A percentile compares a stretch with the other conserved stretches of the same genome.
Conservation (phyloP, 2,888 invertebrate genomes). For the Sclerodermus sp. region DNA sequence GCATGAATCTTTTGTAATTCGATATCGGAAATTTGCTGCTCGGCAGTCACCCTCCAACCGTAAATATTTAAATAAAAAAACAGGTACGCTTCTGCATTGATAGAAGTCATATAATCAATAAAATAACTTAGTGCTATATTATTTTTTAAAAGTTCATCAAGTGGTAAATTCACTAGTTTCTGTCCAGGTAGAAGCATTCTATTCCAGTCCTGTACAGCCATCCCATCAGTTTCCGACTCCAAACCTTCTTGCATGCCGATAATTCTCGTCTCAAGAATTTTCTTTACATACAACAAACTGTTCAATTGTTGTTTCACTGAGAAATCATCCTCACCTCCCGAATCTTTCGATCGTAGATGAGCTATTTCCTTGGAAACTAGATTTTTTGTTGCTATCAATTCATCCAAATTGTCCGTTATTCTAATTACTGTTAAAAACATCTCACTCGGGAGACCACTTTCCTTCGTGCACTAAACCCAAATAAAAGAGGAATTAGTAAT, state of each 20-base stretch:
- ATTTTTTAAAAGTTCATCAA: constrained; percentile 76
- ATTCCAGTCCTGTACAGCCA: constrained; percentile 54
- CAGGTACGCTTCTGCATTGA: constrained; percentile 71
- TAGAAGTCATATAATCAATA: constrained; percentile 73
- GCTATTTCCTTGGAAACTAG: constrained; percentile 81
- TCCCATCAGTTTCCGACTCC: constrained; percentile 58
- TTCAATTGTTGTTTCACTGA: constrained; percentile 83
- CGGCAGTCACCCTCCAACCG: constrained; percentile 71
- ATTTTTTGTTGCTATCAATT: constrained; percentile 79
- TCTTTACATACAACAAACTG: constrained; percentile 78
- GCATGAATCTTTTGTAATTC: constrained; percentile 59
- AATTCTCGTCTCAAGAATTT: constrained; percentile 71
- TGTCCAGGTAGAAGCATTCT: constrained; percentile 56
- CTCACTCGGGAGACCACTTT: constrained; percentile 77
- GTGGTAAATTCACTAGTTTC: constrained; percentile 65
- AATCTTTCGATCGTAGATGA: constrained; percentile 79
- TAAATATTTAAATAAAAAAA: constrained; percentile 76
- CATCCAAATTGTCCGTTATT: constrained; percentile 77
- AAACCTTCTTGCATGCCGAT: constrained; percentile 59
- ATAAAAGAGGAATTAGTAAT: neutral
- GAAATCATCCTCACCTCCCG: constrained; percentile 81
- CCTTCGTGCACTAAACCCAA: constrained; percentile 74
- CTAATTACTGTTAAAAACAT: constrained; percentile 82
- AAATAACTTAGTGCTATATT: constrained; percentile 76
- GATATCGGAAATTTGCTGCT: constrained; percentile 68